Evolutionary conservation across 1,140 invertebrate species (phyloP), one percentile per base, ranked within the genome.

Genomic region (Thereuonema tuberculata): DNA sequence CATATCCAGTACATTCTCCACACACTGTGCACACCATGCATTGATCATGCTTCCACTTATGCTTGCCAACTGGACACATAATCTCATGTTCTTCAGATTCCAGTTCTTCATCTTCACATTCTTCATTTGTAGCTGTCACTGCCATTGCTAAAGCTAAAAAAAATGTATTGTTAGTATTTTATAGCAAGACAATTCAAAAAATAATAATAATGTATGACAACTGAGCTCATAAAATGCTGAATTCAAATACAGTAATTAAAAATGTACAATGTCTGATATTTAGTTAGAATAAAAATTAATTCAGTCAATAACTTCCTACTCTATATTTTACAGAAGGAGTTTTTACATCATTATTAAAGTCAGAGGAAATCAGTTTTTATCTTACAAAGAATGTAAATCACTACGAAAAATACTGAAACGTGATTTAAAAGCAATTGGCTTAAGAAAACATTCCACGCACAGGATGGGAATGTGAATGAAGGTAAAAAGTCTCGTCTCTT

Each of bases 1-100:
- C 87, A 69, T 93, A 96, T 2, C 92, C 93, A 0, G 92, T 96
- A 70, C 93, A 97, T 71, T 95, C 88, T n/a, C 85, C 77, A 71
- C 93, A 97, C 23, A 90, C 77, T 1, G 86, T 86, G 71, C 93
- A 96, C 29, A 95, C 82, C 82, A 90, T 89, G 67, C 90, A 93
- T 62, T 83, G 80, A 63, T 88, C 84, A 64, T 84, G 81, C 61
- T 80, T 81, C 87, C 88, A 93, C n/a, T 81, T 78, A 72, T 91
- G 87, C 60, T 80, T 74, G 47, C 82, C 83, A 61, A 80, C 76
- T 26, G 78, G 77, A 76, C 81, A 91, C 70, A 83, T 82, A 60
- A 74, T 77, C 27, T 76, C 78, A 31, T 69, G 63, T 52, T 69
- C 70, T 54, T 73, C 75, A 20, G 68, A 70, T 53, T 82, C 76